A percentile compares a stretch with the other conserved stretches of the same genome.
phyloP scores from a whole-genome alignment of 2,113 vertebrate genomes.

The Guaruba guarouba region DNA sequence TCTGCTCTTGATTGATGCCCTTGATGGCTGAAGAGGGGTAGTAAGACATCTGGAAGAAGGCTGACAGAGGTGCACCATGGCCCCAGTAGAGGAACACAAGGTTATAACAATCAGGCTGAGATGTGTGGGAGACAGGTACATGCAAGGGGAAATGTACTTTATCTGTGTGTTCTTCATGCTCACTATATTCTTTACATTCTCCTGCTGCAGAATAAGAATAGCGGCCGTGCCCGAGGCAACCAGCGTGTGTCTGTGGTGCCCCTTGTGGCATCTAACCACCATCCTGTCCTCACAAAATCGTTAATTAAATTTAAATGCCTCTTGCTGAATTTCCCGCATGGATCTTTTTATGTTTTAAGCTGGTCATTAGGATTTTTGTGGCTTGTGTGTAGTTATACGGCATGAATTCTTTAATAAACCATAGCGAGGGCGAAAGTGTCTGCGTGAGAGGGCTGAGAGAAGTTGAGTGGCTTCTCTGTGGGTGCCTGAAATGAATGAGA shows the following conservation, averaged over 20 bases:
- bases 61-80: neutral
- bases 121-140: neutral
- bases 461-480: neutral
- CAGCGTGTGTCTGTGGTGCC: neutral
- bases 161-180: neutral
- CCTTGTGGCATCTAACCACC: neutral
- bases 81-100: neutral
- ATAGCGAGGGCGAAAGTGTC: neutral
- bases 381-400: neutral
- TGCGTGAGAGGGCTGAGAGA: neutral
- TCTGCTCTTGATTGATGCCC: neutral
- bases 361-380: neutral
- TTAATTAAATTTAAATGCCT: neutral
- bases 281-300: neutral
- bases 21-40: neutral
- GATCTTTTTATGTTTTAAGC: neutral
- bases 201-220: neutral
- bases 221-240: fast-evolving
- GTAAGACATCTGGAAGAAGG: neutral
- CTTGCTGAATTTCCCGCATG: neutral
- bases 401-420: neutral
- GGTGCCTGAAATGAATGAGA: neutral
- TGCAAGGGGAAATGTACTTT: neutral
- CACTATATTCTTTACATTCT: neutral
- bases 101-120: neutral